Conservation (phyloP, 2,888 invertebrate species). For the Mythimna albipuncta region DNA sequence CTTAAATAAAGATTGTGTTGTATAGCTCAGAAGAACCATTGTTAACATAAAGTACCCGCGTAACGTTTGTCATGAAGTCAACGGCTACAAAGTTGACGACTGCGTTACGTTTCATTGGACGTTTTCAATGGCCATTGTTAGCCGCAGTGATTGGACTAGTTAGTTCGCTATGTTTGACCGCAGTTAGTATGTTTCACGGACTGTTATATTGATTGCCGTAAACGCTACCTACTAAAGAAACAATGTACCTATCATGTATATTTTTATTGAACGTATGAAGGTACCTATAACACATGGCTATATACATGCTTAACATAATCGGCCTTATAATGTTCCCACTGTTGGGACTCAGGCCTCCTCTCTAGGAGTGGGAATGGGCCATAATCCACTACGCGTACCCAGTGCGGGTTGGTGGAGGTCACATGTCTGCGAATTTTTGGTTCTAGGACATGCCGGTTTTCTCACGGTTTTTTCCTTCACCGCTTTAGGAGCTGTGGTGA, state of each 20-base stretch:
- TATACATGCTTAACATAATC: too few species aligned
- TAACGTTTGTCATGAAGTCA: slow-evolving; percentile 51
- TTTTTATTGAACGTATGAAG: too few species aligned
- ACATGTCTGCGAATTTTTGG: too few species aligned
- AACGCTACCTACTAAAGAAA: background rate
- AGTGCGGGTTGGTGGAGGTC: too few species aligned
- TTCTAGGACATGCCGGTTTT: too few species aligned
- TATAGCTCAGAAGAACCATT: slow-evolving; percentile 3
- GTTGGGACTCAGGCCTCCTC: too few species aligned
- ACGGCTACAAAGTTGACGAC: slow-evolving; percentile 46
- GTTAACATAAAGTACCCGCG: slow-evolving; percentile 29
- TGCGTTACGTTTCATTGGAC: slow-evolving; percentile 68
- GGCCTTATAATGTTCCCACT: too few species aligned
- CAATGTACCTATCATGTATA: background rate
- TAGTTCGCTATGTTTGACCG: slow-evolving; percentile 69
- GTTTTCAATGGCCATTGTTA: slow-evolving; percentile 77
- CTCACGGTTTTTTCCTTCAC: too few species aligned
- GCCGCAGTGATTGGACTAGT: slow-evolving; percentile 73
- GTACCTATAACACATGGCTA: too few species aligned
- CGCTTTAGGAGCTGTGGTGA: too few species aligned
- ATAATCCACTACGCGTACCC: too few species aligned
- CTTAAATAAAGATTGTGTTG: background rate
- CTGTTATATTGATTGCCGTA: slow-evolving; percentile 31
- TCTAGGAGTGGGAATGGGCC: too few species aligned
- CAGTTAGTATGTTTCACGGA: slow-evolving; percentile 48